A percentile compares a stretch with the other conserved stretches of the same genome.
phyloP scores from a whole-genome alignment of 2,113 vertebrate species.

The Notechis scutatus region DNA sequence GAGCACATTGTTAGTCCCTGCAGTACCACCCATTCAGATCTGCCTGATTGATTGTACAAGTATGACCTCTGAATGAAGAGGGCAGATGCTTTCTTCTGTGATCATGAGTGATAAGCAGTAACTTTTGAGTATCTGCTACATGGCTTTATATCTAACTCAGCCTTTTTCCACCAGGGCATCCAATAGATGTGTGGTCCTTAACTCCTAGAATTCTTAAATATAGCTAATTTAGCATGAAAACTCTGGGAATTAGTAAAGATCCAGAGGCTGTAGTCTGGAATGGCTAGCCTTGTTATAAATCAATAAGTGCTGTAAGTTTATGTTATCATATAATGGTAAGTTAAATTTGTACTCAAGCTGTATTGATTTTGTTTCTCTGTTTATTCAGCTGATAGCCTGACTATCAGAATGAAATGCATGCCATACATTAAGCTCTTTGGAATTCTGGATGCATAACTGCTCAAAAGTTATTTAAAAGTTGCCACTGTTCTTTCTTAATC shows the following conservation, averaged over 20 bases:
- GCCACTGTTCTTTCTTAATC: background rate
- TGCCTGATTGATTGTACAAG: background rate
- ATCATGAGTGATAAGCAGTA: background rate
- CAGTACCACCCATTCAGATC: background rate
- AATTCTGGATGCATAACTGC: background rate
- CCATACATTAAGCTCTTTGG: background rate
- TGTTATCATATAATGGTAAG: background rate
- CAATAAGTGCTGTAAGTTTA: background rate
- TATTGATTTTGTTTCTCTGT: background rate
- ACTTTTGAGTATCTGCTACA: background rate
- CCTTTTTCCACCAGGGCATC: background rate
- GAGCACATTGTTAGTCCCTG: background rate
- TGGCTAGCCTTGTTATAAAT: background rate
- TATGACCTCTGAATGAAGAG: background rate
- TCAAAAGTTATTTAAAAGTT: background rate
- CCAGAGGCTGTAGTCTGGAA: background rate
- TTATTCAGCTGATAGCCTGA: background rate
- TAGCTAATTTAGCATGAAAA: background rate
- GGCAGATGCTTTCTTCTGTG: background rate
- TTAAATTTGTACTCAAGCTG: background rate
- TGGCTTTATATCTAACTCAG: background rate
- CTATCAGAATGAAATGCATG: background rate
- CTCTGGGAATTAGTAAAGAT: background rate
- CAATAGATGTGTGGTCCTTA: background rate
- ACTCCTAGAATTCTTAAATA: background rate